Evolutionary conservation across 2,113 vertebrate species (phyloP).

Genomic region (Tragulus kanchil): DNA sequence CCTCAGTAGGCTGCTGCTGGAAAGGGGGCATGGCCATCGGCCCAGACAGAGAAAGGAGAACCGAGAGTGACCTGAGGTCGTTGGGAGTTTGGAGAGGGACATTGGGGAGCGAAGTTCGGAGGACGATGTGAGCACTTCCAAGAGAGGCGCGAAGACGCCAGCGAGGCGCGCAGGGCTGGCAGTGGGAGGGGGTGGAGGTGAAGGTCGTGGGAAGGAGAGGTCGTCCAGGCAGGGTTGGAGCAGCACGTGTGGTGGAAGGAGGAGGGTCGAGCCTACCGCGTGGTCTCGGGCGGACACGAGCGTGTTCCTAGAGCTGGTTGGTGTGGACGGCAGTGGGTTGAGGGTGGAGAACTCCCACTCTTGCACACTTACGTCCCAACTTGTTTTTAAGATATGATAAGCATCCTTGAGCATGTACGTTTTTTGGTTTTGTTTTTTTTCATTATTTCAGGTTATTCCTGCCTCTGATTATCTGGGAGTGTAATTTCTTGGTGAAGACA

Average conservation of each 20-base stretch:
- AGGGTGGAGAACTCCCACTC: background rate
- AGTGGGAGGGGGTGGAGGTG: rapidly evolving
- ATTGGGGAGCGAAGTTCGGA: rapidly evolving
- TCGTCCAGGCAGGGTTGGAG: background rate
- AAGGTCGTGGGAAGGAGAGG: no score
- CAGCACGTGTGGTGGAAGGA: no score
- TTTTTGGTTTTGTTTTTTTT: background rate
- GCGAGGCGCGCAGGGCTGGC: background rate
- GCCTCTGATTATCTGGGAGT: background rate
- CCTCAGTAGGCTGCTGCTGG: background rate
- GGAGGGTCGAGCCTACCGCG: rapidly evolving
- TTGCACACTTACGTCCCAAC: rapidly evolving
- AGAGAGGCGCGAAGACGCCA: background rate
- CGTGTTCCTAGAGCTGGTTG: background rate
- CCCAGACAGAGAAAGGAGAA: background rate
- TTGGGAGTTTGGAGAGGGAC: background rate
- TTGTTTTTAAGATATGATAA: background rate
- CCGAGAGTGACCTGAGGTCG: background rate
- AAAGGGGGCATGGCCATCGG: background rate
- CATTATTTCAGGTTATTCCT: background rate
- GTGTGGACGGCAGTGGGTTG: rapidly evolving
- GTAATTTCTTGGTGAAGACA: background rate
- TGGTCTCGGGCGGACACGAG: background rate
- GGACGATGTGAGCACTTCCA: background rate
- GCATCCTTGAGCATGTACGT: background rate